Evolutionary conservation across 2,797 vertebrate species (phyloP), one percentile per base, ranked within the genome.

Genomic region (Eidolon dupreanum): DNA sequence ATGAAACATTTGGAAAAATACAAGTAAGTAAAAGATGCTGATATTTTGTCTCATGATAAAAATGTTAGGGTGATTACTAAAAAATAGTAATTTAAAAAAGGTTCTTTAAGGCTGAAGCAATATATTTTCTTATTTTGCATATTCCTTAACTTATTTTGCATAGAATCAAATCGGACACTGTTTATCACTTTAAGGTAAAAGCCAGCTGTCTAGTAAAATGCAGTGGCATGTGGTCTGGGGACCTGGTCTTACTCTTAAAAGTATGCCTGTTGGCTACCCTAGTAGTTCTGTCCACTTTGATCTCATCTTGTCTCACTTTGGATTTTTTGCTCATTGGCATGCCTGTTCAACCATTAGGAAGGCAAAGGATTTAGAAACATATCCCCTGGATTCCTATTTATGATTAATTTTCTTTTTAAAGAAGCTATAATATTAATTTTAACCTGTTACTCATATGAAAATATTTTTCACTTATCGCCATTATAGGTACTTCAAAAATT

Each of bases 1-100:
- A 98, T 96, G 98, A 94, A 26, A 98, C 99, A 28, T 99, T 99
- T 97, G 98, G 98, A 96, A 63, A 97, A 38, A 96, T 98, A 97
- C 98, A 99, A 98, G 99, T 99, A 99, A 99, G 99, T 99, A 98
- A 97, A 98, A 61, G 49, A 93, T 96, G 88, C n/a, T 97, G 78
- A 92, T 96, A 96, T 65, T 98, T 88, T 74, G 11, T 93, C 61
- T 86, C 31, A 59, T 94, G 65, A 92, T 95, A 38, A 84, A 95
- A 85, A 51, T 88, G 57, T 77, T 95, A 86, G 57, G 38, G 22
- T 92, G 38, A 90, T 22, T 96, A 70, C 57, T 89, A 61, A 90
- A 81, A 81, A 87, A 26, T 79, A 79, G 38, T 61, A 75, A 68
- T 57, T 92, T 43, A 78, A 43, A 74, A 70, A 83, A 87, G 22